These are phyloP conservation scores for Scaptomyza flava DNA, from an alignment of 2,888 invertebrate genomes.

Conservation along the genomic window DNA sequence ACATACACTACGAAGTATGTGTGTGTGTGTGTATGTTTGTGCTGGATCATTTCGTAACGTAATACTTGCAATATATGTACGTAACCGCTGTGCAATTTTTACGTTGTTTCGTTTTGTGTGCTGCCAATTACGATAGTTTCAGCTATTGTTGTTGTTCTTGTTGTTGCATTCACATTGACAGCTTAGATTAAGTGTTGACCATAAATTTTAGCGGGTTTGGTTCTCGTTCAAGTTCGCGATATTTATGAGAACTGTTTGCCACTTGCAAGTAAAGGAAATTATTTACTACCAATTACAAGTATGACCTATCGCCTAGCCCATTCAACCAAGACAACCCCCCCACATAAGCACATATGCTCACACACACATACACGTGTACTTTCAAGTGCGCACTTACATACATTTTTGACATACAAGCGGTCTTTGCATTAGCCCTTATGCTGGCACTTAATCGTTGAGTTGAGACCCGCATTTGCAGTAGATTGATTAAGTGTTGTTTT, in stretches of 20 bases:
- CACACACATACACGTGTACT: not conserved
- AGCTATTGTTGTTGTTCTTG: slow-evolving; percentile 15
- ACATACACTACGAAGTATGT: not conserved
- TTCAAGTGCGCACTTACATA: not conserved
- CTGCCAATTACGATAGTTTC: slow-evolving; percentile 62
- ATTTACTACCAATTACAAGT: slow-evolving; percentile 61
- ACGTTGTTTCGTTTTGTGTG: slow-evolving; percentile 65
- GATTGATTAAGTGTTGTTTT: no score
- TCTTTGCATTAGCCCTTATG: slow-evolving; percentile 18
- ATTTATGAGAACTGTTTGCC: slow-evolving; percentile 62
- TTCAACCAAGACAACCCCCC: not conserved
- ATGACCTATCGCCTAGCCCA: slow-evolving; percentile 15
- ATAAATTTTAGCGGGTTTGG: slow-evolving; percentile 72
- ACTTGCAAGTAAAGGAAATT: slow-evolving; percentile 53
- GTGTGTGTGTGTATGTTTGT: slow-evolving; percentile 2
- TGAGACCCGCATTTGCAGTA: not conserved
- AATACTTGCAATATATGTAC: slow-evolving; percentile 54
- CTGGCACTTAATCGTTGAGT: no score
- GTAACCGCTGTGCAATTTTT: slow-evolving; percentile 57
- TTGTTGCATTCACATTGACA: slow-evolving; percentile 65
- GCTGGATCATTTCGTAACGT: slow-evolving; percentile 42
- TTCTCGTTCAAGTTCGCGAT: slow-evolving; percentile 44
- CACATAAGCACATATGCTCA: not conserved
- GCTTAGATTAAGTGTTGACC: slow-evolving; percentile 83
- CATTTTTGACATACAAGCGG: not conserved